Evolutionary conservation across 2,888 invertebrate genomes (phyloP).

Genomic region (Caenorhabditis sp.): DNA sequence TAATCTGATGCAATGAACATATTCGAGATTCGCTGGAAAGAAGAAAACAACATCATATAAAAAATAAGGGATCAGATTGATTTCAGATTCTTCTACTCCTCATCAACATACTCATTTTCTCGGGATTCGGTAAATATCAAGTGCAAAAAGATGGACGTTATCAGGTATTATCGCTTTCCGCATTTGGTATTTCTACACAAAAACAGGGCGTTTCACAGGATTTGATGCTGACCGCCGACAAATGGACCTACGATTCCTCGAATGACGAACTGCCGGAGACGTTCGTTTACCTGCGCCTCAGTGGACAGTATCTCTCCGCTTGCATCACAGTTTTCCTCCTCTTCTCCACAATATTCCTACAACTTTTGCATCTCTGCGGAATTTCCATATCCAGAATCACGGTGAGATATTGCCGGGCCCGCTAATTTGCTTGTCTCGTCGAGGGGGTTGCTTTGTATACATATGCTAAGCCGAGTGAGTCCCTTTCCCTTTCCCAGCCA

Average conservation of each 20-base stretch:
- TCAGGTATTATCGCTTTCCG: constrained; percentile 33
- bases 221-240: constrained; percentile 73
- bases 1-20: constrained; percentile 35
- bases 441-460: not conserved
- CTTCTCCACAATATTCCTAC: constrained; percentile 68
- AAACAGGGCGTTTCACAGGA: constrained; percentile 51
- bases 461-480: constrained; percentile 7
- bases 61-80: constrained; percentile 6
- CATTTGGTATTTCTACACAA: not conserved
- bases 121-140: constrained; percentile 77
- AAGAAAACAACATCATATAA: no score
- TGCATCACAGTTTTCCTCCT: constrained; percentile 68
- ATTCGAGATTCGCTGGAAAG: not conserved
- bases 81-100: constrained; percentile 71
- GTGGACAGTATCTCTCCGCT: constrained; percentile 71
- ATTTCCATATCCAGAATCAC: constrained; percentile 69
- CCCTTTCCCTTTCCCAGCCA: not conserved
- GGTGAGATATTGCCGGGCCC: constrained; percentile 54
- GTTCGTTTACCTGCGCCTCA: constrained; percentile 70
- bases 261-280: constrained; percentile 70
- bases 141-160: constrained; percentile 62
- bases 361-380: constrained; percentile 69
- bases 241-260: constrained; percentile 70
- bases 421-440: constrained; percentile 38
- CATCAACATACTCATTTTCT: constrained; percentile 74